phyloP scores from a whole-genome alignment of 2,797 vertebrate species.

The Ciconia nigra region DNA sequence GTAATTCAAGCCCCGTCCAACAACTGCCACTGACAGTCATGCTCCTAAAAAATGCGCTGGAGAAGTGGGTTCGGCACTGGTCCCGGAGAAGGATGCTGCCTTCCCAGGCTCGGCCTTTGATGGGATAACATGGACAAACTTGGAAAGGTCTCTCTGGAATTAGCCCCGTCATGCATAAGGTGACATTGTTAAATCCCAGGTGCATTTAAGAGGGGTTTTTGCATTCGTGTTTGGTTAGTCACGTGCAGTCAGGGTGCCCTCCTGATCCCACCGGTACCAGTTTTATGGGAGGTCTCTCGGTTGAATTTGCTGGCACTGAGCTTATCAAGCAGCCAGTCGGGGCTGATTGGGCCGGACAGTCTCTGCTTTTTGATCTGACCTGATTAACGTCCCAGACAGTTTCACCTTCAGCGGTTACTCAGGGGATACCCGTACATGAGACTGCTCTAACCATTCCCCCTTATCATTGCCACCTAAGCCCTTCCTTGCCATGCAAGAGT shows the following conservation, averaged over 20 bases:
- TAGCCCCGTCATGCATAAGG: not conserved
- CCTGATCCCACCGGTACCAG: not conserved
- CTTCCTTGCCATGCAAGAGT: not conserved
- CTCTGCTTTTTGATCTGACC: not conserved
- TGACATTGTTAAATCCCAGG: not conserved
- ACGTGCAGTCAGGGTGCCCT: not conserved
- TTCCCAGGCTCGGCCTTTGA: not conserved
- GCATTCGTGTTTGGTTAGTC: not conserved
- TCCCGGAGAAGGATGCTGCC: not conserved
- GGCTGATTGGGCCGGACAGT: not conserved
- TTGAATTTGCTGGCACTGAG: not conserved
- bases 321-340: not conserved
- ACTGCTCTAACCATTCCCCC: not conserved
- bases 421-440: not conserved
- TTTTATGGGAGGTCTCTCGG: not conserved
- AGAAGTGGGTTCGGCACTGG: not conserved
- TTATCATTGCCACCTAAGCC: not conserved
- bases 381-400: not conserved
- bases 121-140: not conserved
- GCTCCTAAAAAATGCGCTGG: not conserved
- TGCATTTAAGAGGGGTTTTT: not conserved
- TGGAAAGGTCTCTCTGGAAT: not conserved
- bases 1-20: not conserved
- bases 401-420: not conserved
- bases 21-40: not conserved